These are phyloP conservation scores for Siphlonurus alternatus DNA, from an alignment of 2,888 invertebrate genomes.

Conservation along the genomic window DNA sequence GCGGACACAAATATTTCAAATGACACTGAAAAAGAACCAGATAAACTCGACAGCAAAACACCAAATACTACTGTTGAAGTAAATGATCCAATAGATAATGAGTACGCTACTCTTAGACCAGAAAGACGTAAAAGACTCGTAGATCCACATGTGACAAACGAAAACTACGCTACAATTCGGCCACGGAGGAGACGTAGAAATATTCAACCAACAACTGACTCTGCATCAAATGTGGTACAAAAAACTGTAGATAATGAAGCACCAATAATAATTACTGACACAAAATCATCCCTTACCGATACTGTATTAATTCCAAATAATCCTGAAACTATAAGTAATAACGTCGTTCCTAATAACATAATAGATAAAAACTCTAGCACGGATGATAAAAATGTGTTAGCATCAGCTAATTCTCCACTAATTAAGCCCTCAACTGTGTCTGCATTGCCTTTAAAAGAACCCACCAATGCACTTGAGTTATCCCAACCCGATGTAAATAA, in stretches of 20 bases:
- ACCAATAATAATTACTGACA: too few relatives aligned
- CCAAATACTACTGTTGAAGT: not conserved
- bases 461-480: not conserved
- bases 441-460: not conserved
- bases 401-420: not conserved
- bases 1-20: conserved; percentile 15
- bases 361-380: not conserved
- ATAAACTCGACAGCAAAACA: conserved; percentile 8
- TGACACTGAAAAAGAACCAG: conserved; percentile 14
- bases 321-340: too few relatives aligned
- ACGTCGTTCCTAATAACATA: not conserved
- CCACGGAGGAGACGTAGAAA: too few relatives aligned
- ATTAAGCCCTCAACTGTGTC: not conserved
- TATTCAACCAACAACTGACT: not conserved
- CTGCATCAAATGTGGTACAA: not conserved
- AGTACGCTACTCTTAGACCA: not conserved
- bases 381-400: not conserved
- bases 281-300: too few relatives aligned
- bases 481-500: not conserved
- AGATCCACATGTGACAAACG: too few relatives aligned
- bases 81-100: not conserved
- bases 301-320: too few relatives aligned
- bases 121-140: not conserved
- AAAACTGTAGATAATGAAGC: too few relatives aligned
- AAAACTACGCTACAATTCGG: too few relatives aligned